A percentile compares a stretch with the other conserved stretches of the same genome.
Evolutionary conservation across 2,888 invertebrate genomes (phyloP).

Genomic region (Eulithis testata): DNA sequence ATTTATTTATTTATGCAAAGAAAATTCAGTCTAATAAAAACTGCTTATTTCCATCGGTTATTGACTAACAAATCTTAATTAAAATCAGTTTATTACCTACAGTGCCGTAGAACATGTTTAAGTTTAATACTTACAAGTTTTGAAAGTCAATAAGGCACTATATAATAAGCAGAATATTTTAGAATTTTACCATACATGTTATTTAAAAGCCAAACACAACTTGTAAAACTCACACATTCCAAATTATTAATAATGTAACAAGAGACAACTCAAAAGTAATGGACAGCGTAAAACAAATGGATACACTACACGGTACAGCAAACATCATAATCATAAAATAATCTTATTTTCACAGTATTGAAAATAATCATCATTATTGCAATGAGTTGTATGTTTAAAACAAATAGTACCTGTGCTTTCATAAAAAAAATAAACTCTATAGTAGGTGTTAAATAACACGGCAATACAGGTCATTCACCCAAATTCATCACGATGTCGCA

Average conservation of each 20-base stretch:
- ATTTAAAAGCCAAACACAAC: conserved; percentile 64
- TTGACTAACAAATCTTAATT: conserved; percentile 68
- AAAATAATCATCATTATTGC: conserved; percentile 54
- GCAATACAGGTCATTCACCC: too few relatives aligned
- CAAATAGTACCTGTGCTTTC: conserved; percentile 46
- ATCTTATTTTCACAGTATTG: too few relatives aligned
- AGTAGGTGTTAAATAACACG: too few relatives aligned
- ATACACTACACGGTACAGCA: conserved; percentile 59
- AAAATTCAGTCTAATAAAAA: conserved; percentile 76
- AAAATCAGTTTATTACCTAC: not conserved
- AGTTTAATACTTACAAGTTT: conserved; percentile 51
- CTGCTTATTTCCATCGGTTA: conserved; percentile 66
- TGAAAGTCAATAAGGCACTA: conserved; percentile 78
- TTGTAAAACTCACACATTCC: conserved; percentile 52
- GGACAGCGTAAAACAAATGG: conserved; percentile 75
- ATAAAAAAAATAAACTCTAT: too few relatives aligned
- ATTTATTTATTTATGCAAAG: conserved; percentile 65
- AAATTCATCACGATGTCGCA: too few relatives aligned
- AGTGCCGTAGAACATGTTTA: conserved; percentile 10
- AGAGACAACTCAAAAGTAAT: conserved; percentile 60
- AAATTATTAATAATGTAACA: conserved; percentile 42
- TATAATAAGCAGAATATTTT: conserved; percentile 66
- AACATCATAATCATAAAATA: conserved; percentile 62
- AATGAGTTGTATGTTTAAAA: conserved; percentile 46
- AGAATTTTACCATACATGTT: conserved; percentile 73